A percentile compares a stretch with the other conserved stretches of the same genome.
Evolutionary conservation across 2,888 invertebrate genomes (phyloP).

Genomic region (Torymus auratus): DNA sequence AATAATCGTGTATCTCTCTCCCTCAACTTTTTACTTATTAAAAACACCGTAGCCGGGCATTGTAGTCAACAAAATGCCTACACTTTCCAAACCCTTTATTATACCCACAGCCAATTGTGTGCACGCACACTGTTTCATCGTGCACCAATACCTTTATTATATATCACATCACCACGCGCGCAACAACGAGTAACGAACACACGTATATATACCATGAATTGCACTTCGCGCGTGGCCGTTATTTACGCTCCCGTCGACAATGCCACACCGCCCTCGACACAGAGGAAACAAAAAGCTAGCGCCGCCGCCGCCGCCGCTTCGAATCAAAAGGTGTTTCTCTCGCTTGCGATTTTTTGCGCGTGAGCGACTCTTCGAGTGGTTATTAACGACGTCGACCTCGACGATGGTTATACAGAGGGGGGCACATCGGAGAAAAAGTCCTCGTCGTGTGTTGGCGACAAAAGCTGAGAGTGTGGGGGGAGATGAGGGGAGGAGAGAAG

Average conservation of each 20-base stretch:
- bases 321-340: conserved; percentile 38
- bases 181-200: background rate
- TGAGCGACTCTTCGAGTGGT: conserved; percentile 50
- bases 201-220: background rate
- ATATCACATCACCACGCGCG: too few species aligned
- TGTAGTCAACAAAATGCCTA: too few species aligned
- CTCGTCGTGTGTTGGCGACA: conserved; percentile 30
- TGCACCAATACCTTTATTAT: too few species aligned
- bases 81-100: too few species aligned
- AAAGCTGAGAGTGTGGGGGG: conserved; percentile 17
- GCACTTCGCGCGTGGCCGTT: conserved; percentile 31
- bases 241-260: conserved; percentile 21
- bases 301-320: background rate
- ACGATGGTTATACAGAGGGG: background rate
- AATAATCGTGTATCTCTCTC: background rate
- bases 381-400: conserved; percentile 42
- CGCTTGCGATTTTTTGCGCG: background rate
- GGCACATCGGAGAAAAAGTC: background rate
- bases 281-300: conserved; percentile 8
- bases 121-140: too few species aligned
- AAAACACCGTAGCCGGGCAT: too few species aligned
- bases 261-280: background rate
- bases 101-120: too few species aligned
- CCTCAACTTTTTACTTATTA: background rate
- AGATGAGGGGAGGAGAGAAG: conserved; percentile 1